Evolutionary conservation across 2,797 vertebrate species (phyloP).

Genomic region (Rhinophrynus dorsalis): DNA sequence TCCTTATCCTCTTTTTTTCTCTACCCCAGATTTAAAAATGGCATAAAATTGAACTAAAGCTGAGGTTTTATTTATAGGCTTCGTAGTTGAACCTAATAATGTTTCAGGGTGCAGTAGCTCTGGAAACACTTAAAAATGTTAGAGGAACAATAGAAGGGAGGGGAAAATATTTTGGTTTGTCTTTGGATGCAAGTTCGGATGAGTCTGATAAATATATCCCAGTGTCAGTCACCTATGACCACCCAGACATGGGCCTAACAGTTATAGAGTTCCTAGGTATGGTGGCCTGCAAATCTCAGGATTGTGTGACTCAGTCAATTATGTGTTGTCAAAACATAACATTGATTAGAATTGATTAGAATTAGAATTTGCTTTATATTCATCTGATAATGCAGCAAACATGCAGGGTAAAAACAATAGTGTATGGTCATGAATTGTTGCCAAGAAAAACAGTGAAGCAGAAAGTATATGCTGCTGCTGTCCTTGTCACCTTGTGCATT

Average conservation of each 20-base stretch:
- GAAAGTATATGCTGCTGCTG: background rate
- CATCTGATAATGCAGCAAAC: conserved; percentile 7
- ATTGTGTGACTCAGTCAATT: background rate
- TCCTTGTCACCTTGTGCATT: background rate
- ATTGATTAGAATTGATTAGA: background rate
- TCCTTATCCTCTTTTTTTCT: background rate
- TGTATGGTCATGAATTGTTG: background rate
- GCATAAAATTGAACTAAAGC: no score
- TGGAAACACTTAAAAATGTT: background rate
- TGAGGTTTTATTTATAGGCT: background rate
- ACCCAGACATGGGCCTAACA: background rate
- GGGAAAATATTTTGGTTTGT: background rate
- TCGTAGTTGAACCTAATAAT: background rate
- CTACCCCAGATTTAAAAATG: no score
- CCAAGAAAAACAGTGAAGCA: background rate
- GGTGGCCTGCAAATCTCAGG: background rate
- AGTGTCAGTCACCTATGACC: background rate
- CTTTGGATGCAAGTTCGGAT: background rate
- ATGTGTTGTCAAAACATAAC: background rate
- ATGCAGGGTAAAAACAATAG: background rate
- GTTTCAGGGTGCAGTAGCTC: background rate
- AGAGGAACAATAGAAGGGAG: background rate
- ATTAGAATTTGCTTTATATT: background rate
- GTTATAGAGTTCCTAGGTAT: conserved; percentile 5
- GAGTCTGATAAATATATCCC: background rate